Conservation (phyloP, 1,140 invertebrate genomes). For the Micrasema minimum region DNA sequence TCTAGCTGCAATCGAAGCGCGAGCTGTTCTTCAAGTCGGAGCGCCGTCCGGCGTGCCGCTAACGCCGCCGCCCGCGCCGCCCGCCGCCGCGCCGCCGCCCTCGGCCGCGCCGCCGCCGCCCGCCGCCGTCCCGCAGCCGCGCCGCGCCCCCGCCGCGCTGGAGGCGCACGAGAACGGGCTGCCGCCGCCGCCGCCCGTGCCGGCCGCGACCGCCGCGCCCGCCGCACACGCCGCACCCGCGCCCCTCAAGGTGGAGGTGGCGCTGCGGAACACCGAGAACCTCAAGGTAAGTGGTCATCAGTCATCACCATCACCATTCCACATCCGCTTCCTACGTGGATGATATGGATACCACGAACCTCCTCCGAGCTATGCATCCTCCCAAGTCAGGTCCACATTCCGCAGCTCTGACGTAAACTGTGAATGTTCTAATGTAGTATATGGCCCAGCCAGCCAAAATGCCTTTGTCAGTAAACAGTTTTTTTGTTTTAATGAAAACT, state of each 20-base stretch:
- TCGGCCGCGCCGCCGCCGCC: slow-evolving; percentile 62
- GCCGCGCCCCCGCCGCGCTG: slow-evolving; percentile 59
- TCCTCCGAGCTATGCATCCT: too few relatives aligned
- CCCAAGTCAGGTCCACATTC: too few relatives aligned
- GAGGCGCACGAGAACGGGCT: slow-evolving; percentile 61
- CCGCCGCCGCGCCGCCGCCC: slow-evolving; percentile 60
- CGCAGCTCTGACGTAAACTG: too few relatives aligned
- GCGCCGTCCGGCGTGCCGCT: slow-evolving; percentile 56
- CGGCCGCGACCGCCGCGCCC: slow-evolving; percentile 64
- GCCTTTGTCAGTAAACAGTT: too few relatives aligned
- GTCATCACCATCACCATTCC: too few relatives aligned
- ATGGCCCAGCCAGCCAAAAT: too few relatives aligned
- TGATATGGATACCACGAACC: too few relatives aligned
- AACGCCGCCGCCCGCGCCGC: slow-evolving; percentile 59
- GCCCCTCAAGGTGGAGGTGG: slow-evolving; percentile 55
- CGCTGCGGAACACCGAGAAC: slow-evolving; percentile 52
- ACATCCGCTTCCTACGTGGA: too few relatives aligned
- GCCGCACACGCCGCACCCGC: too few relatives aligned
- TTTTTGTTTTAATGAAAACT: too few relatives aligned
- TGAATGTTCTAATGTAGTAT: too few relatives aligned
- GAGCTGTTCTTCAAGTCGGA: slow-evolving; percentile 80
- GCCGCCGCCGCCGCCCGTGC: slow-evolving; percentile 64
- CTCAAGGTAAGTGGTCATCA: slow-evolving; percentile 51
- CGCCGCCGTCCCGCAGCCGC: slow-evolving; percentile 58
- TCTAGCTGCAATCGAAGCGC: slow-evolving; percentile 80